phyloP scores from a whole-genome alignment of 2,888 invertebrate species.

The Tetragonula carbonaria region DNA sequence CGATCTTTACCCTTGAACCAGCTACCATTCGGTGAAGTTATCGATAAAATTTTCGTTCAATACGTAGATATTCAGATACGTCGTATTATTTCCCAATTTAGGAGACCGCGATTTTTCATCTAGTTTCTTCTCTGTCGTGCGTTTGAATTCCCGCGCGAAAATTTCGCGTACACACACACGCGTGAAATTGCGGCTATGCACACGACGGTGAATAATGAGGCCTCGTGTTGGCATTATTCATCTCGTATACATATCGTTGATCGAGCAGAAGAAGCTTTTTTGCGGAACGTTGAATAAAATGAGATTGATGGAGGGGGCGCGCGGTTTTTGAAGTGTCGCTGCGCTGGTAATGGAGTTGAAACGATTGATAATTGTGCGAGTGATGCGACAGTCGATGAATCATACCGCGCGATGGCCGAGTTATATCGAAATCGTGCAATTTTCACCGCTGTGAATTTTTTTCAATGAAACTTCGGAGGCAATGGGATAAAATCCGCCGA shows the following conservation, averaged over 20 bases:
- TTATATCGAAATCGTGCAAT: background rate
- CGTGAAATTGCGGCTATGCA: background rate
- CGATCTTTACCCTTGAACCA: no score
- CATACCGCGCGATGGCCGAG: background rate
- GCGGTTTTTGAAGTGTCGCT: background rate
- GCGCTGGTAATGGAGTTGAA: background rate
- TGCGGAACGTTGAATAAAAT: background rate
- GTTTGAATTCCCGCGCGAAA: constrained; percentile 28
- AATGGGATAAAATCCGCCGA: background rate
- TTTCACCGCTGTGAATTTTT: background rate
- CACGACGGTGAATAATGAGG: background rate
- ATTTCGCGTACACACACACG: background rate
- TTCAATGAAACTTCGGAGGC: background rate
- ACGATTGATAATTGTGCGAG: constrained; percentile 8
- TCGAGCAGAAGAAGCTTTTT: constrained; percentile 4
- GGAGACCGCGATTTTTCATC: constrained; percentile 1
- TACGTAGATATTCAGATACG: no score
- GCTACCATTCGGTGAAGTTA: no score
- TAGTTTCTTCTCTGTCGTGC: background rate
- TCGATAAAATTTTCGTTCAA: no score
- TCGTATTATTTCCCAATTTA: no score
- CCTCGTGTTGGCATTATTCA: constrained; percentile 1
- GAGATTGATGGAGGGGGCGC: background rate
- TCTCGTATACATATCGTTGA: background rate
- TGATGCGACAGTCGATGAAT: background rate